Evolutionary conservation across 2,888 invertebrate genomes (phyloP).

Genomic region (Patella caerulea): DNA sequence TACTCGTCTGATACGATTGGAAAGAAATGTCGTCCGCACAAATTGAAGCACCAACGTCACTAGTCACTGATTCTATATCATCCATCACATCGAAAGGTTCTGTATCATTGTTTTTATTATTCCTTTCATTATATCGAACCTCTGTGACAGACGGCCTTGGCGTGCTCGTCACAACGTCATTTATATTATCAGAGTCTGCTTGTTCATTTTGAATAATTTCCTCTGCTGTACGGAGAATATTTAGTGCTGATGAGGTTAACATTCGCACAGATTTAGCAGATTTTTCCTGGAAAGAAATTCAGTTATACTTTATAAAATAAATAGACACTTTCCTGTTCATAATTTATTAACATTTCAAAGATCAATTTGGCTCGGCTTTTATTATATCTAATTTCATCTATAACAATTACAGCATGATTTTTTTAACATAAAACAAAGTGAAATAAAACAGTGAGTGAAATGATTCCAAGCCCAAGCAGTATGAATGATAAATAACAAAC

Average conservation of each 20-base stretch:
- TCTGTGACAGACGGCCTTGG: conserved; percentile 22
- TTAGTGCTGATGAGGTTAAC: conserved; percentile 54
- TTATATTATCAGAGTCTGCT: conserved; percentile 35
- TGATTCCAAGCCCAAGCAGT: too few relatives aligned
- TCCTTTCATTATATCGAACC: neutral
- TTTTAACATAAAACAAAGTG: too few relatives aligned
- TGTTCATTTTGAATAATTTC: conserved; percentile 43
- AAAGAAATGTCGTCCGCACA: neutral
- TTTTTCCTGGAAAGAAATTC: conserved; percentile 41
- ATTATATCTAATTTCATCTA: too few relatives aligned
- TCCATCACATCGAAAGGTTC: neutral
- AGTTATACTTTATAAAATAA: too few relatives aligned
- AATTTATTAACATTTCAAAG: too few relatives aligned
- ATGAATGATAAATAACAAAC: too few relatives aligned
- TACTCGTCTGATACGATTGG: neutral
- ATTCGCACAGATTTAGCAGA: conserved; percentile 53
- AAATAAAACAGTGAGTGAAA: too few relatives aligned
- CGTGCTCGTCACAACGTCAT: neutral
- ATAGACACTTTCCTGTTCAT: too few relatives aligned
- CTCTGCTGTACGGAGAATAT: conserved; percentile 52
- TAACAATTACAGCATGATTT: too few relatives aligned
- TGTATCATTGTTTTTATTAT: conserved; percentile 15
- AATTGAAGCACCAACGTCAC: conserved; percentile 1
- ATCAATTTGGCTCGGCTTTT: too few relatives aligned
- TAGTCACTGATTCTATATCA: conserved; percentile 11